Conservation (phyloP, 2,797 vertebrate species). For the Helostoma temminkii region DNA sequence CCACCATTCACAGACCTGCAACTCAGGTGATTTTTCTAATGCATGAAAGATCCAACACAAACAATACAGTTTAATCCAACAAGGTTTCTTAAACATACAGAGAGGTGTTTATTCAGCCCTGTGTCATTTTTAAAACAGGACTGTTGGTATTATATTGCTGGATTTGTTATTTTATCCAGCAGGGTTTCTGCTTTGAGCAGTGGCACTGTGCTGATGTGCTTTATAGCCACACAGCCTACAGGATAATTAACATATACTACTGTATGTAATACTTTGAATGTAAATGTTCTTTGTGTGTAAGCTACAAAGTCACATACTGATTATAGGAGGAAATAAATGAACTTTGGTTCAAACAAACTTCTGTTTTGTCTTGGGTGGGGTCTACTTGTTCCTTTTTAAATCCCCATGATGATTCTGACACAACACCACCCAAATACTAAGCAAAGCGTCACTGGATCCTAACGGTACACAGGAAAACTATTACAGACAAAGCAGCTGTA, state of each 20-base stretch:
- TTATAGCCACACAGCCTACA: no score
- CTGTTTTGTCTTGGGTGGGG: conserved; percentile 36
- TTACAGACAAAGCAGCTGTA: neutral
- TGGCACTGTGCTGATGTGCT: neutral
- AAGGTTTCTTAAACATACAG: neutral
- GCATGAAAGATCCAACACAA: neutral
- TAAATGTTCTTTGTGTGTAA: neutral
- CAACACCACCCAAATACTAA: conserved; percentile 28
- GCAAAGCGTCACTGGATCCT: conserved; percentile 51
- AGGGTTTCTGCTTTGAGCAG: no score
- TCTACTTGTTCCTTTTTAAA: conserved; percentile 2
- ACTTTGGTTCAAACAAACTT: neutral
- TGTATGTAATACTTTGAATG: neutral
- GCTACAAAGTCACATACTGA: neutral
- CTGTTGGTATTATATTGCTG: no score
- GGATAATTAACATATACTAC: no score
- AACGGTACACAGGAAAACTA: conserved; percentile 33
- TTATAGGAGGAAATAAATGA: neutral
- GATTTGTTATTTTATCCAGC: neutral
- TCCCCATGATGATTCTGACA: conserved; percentile 6
- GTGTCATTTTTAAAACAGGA: neutral
- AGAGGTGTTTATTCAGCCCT: neutral
- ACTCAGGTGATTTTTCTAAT: neutral
- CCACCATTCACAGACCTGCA: neutral
- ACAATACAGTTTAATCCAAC: conserved; percentile 1